A percentile compares a stretch with the other conserved stretches of the same genome.
phyloP scores from a whole-genome alignment of 2,113 vertebrate species.

The Trichechus manatus region DNA sequence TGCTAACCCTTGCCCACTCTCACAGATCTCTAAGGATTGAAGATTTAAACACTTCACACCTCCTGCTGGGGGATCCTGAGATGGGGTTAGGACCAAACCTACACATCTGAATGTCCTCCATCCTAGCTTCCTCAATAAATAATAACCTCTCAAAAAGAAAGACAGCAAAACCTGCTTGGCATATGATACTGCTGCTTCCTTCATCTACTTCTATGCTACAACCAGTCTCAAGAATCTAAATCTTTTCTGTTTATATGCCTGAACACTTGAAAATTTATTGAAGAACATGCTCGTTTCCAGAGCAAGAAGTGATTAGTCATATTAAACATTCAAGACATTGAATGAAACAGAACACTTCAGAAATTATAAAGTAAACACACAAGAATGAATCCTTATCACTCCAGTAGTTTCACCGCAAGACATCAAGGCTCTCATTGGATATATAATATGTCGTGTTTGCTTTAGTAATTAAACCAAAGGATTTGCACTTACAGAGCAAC shows the following conservation, averaged over 20 bases:
- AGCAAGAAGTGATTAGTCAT: conserved; percentile 82
- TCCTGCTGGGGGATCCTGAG: not conserved
- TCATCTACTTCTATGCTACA: conserved; percentile 52
- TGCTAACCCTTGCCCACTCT: not conserved
- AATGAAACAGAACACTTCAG: conserved; percentile 81
- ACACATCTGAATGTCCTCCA: not conserved
- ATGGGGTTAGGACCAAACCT: not conserved
- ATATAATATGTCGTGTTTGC: conserved; percentile 78
- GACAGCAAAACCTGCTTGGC: not conserved
- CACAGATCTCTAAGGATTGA: conserved; percentile 4
- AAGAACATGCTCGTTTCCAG: conserved; percentile 78
- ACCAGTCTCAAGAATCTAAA: conserved; percentile 68
- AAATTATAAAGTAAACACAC: conserved; percentile 81
- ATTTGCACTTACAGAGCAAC: conserved; percentile 72
- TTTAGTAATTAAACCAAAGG: conserved; percentile 82
- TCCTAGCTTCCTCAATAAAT: conserved; percentile 41
- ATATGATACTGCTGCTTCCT: conserved; percentile 65
- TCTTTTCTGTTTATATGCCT: conserved; percentile 75
- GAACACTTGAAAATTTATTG: conserved; percentile 75
- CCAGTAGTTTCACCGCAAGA: conserved; percentile 78
- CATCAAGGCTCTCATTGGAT: conserved; percentile 69
- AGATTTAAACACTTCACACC: not conserved
- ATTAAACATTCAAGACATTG: conserved; percentile 79
- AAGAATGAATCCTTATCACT: conserved; percentile 82
- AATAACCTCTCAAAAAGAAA: not conserved